Conservation (phyloP, 2,888 invertebrate genomes). For the Philaethria dido region DNA sequence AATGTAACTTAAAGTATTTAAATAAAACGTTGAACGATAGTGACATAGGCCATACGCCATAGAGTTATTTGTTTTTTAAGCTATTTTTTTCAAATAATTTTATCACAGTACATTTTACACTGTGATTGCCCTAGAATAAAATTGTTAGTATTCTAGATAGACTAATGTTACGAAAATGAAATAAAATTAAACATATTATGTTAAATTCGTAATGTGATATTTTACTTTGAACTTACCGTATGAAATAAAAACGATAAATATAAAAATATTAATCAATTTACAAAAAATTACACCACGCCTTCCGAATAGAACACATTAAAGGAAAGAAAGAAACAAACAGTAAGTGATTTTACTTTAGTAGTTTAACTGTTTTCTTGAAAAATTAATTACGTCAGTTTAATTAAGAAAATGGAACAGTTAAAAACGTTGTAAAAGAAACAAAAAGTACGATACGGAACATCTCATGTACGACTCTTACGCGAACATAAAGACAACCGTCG, state of each 20-base stretch:
- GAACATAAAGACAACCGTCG: conserved; percentile 40
- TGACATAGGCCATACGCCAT: neutral
- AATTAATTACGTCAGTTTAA: neutral
- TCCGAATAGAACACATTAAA: neutral
- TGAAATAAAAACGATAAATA: too few relatives aligned
- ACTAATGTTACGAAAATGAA: neutral
- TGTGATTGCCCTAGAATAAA: neutral
- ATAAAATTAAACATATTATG: neutral
- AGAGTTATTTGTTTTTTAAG: neutral
- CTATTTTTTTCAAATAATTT: neutral
- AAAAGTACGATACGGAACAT: conserved; percentile 35
- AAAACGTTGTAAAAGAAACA: conserved; percentile 32
- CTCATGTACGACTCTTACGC: conserved; percentile 38
- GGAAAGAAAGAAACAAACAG: neutral
- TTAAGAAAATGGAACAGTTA: conserved; percentile 26
- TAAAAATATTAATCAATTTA: too few relatives aligned
- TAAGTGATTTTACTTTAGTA: neutral
- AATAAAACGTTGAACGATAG: neutral
- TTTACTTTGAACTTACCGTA: too few relatives aligned
- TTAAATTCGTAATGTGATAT: neutral
- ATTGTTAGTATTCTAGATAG: neutral
- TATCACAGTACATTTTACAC: neutral
- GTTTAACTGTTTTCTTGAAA: neutral
- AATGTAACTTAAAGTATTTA: neutral
- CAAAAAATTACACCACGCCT: neutral